phyloP scores from a whole-genome alignment of 2,888 invertebrate species.

The Erannis defoliaria region DNA sequence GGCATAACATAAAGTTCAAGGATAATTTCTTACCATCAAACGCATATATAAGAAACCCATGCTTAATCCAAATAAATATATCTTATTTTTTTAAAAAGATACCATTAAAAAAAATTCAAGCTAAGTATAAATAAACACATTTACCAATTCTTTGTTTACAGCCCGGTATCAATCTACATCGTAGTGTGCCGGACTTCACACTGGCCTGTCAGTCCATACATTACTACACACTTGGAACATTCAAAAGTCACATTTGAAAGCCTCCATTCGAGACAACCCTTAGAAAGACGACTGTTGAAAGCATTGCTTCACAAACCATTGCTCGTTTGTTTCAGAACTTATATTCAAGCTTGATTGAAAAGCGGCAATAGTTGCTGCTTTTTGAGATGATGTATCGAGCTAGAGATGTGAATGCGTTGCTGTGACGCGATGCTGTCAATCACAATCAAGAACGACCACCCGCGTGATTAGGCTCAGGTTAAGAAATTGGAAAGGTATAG shows the following conservation, averaged over 20 bases:
- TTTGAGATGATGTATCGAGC: slow-evolving; percentile 36
- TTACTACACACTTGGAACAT: slow-evolving; percentile 53
- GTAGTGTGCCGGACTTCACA: slow-evolving; percentile 40
- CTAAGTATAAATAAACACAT: no score
- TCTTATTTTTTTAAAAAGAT: no score
- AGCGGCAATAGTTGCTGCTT: slow-evolving; percentile 49
- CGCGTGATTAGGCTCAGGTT: slow-evolving; percentile 76
- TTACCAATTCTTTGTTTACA: slow-evolving; percentile 34
- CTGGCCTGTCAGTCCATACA: slow-evolving; percentile 58
- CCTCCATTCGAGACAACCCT: slow-evolving; percentile 52
- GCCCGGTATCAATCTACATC: slow-evolving; percentile 45
- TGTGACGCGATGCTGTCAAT: slow-evolving; percentile 82
- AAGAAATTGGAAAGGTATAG: slow-evolving; percentile 53
- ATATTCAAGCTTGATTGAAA: neutral
- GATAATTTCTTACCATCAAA: no score
- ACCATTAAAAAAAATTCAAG: no score
- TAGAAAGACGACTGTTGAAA: slow-evolving; percentile 34
- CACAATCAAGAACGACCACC: slow-evolving; percentile 84
- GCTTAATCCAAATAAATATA: no score
- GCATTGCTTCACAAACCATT: slow-evolving; percentile 42
- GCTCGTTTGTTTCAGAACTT: slow-evolving; percentile 23
- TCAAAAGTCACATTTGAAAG: slow-evolving; percentile 63
- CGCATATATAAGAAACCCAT: no score
- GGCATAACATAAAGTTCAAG: no score
- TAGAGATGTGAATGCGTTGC: slow-evolving; percentile 51